Conservation (phyloP, 2,888 invertebrate genomes). For the Leucoma salicis region DNA sequence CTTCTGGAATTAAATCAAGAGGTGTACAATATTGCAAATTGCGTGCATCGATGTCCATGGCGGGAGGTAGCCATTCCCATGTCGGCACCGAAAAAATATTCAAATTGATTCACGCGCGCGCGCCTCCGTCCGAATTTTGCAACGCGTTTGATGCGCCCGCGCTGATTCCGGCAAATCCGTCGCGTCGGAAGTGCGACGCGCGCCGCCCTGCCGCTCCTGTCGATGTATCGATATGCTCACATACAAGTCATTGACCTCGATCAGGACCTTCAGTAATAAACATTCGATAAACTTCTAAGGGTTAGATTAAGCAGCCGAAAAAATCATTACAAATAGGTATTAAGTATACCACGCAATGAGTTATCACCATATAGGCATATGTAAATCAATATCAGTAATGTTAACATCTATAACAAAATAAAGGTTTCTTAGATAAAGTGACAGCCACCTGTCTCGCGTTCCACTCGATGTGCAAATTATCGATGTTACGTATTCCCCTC, state of each 20-base stretch:
- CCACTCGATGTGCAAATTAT: slow-evolving; percentile 53
- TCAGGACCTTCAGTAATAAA: slow-evolving; percentile 65
- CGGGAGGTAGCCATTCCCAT: slow-evolving; percentile 65
- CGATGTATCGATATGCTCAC: slow-evolving; percentile 73
- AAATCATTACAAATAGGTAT: slow-evolving; percentile 36
- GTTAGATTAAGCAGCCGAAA: slow-evolving; percentile 57
- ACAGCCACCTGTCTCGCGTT: slow-evolving; percentile 25
- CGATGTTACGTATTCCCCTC: slow-evolving; percentile 76
- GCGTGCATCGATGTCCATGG: slow-evolving; percentile 39
- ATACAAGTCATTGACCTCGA: slow-evolving; percentile 73
- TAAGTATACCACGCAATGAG: slow-evolving; percentile 9
- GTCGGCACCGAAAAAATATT: slow-evolving; percentile 76
- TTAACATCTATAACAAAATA: neutral
- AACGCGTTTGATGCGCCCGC: slow-evolving; percentile 79
- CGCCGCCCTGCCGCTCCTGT: slow-evolving; percentile 58
- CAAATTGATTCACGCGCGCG: slow-evolving; percentile 80
- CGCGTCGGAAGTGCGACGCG: slow-evolving; percentile 80
- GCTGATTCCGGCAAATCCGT: slow-evolving; percentile 82
- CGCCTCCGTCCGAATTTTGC: slow-evolving; percentile 78
- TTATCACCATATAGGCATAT: too few relatives aligned
- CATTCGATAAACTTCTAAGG: slow-evolving; percentile 61
- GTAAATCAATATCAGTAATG: too few relatives aligned
- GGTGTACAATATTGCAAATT: slow-evolving; percentile 37
- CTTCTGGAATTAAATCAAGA: slow-evolving; percentile 23
- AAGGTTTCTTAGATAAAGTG: slow-evolving; percentile 8